Evolutionary conservation across 30 jellyfish, hydroid and myxozoan genomes (phyloP).

Genomic region (Mastigias papua): DNA sequence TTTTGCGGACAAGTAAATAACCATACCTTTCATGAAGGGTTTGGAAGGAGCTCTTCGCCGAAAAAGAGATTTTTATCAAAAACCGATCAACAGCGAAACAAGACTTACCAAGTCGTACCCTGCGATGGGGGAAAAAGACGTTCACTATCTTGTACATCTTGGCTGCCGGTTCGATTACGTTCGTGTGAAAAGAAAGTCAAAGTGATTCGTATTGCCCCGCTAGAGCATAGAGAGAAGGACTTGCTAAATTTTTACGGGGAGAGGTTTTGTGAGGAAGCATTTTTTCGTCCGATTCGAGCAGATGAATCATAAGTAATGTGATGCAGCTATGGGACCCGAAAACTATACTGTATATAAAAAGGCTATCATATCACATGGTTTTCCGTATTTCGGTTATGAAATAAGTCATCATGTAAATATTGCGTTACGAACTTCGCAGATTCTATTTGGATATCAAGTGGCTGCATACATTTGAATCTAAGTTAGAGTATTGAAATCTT

Average conservation of each 20-base stretch:
- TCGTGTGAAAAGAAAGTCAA: conserved; percentile 55
- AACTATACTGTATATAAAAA: no score
- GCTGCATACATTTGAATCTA: no score
- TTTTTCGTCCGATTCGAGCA: conserved; percentile 52
- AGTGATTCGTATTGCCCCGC: conserved; percentile 54
- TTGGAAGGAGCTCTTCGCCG: conserved; percentile 13
- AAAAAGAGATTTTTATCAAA: conserved; percentile 20
- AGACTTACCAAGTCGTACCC: conserved; percentile 14
- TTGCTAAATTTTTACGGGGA: conserved; percentile 12
- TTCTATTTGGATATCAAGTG: no score
- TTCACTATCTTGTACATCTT: conserved; percentile 27
- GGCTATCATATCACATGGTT: no score
- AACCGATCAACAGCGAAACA: conserved; percentile 46
- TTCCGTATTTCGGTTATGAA: no score
- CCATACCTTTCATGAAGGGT: not conserved
- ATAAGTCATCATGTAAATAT: no score
- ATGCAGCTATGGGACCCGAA: no score
- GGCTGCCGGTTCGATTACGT: conserved; percentile 60
- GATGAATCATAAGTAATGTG: no score
- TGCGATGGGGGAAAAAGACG: conserved; percentile 33
- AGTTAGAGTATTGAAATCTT: no score
- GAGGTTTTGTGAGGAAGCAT: conserved; percentile 30
- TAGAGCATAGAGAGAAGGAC: conserved; percentile 12
- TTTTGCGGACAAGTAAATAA: not conserved
- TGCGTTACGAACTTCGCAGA: no score